Evolutionary conservation across 2,797 vertebrate species (phyloP).

Genomic region (Leuciscus waleckii): DNA sequence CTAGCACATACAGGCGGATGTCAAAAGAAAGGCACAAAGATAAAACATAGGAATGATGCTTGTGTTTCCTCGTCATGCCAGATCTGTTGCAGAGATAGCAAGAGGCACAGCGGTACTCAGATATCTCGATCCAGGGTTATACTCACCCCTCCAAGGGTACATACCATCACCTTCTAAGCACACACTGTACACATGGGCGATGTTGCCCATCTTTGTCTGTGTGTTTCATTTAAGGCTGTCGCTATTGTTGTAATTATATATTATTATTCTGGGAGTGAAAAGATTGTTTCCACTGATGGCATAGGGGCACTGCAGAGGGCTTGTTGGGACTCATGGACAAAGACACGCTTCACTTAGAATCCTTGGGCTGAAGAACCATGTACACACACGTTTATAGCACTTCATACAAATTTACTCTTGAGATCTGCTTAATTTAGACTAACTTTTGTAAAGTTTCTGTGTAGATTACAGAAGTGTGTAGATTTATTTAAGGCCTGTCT

Average conservation of each 20-base stretch:
- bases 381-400: background rate
- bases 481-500: background rate
- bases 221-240: conserved; percentile 57
- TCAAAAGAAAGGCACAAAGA: conserved; percentile 73
- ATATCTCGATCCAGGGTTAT: conserved; percentile 8
- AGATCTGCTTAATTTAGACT: background rate
- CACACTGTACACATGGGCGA: background rate
- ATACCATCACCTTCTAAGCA: background rate
- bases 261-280: conserved; percentile 75
- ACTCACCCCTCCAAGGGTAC: background rate
- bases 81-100: conserved; percentile 74
- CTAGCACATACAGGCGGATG: conserved; percentile 77
- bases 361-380: conserved; percentile 15
- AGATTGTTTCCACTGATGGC: conserved; percentile 74
- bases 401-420: background rate
- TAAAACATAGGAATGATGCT: conserved; percentile 77
- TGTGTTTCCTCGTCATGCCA: conserved; percentile 78
- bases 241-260: conserved; percentile 81
- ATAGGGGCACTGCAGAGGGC: conserved; percentile 69
- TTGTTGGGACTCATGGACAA: conserved; percentile 72
- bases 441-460: conserved; percentile 9
- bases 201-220: conserved; percentile 15
- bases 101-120: conserved; percentile 19
- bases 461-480: background rate
- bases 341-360: conserved; percentile 64